Conservation (phyloP, 2,113 vertebrate species). For the Chloropsis cyanopogon region DNA sequence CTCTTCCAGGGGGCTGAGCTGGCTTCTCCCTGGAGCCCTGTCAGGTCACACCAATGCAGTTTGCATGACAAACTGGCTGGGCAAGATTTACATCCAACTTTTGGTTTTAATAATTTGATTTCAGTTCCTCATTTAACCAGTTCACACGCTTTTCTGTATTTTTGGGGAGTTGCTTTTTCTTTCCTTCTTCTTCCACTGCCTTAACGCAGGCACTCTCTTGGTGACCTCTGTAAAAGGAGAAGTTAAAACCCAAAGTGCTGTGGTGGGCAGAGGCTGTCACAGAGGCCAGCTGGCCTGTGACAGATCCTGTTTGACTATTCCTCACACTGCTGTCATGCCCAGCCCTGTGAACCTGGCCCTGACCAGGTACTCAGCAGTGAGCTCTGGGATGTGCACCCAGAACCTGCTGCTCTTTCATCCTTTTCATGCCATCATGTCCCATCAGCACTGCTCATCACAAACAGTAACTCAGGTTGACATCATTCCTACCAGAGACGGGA, state of each 20-base stretch:
- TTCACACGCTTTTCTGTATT: not conserved
- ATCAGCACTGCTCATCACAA: slow-evolving; percentile 38
- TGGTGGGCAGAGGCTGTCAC: not conserved
- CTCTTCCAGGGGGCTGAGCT: not conserved
- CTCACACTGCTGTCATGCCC: fast-evolving
- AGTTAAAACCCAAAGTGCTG: not conserved
- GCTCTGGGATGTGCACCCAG: not conserved
- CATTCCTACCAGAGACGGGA: slow-evolving; percentile 2
- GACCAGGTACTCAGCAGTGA: not conserved
- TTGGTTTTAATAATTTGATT: not conserved
- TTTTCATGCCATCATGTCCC: slow-evolving; percentile 59
- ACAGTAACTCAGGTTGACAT: slow-evolving; percentile 70
- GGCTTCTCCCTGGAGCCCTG: not conserved
- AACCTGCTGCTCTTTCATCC: not conserved
- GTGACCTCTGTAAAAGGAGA: not conserved
- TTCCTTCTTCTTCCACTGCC: not conserved
- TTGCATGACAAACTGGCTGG: not conserved
- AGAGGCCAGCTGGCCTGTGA: not conserved
- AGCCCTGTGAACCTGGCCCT: not conserved
- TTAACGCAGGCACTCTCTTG: fast-evolving
- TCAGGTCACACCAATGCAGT: not conserved
- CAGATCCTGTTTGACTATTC: not conserved
- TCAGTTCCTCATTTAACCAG: not conserved
- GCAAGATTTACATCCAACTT: not conserved
- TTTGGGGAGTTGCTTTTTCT: not conserved